phyloP scores from a whole-genome alignment of 2,113 vertebrate genomes.

The Abramis brama region DNA sequence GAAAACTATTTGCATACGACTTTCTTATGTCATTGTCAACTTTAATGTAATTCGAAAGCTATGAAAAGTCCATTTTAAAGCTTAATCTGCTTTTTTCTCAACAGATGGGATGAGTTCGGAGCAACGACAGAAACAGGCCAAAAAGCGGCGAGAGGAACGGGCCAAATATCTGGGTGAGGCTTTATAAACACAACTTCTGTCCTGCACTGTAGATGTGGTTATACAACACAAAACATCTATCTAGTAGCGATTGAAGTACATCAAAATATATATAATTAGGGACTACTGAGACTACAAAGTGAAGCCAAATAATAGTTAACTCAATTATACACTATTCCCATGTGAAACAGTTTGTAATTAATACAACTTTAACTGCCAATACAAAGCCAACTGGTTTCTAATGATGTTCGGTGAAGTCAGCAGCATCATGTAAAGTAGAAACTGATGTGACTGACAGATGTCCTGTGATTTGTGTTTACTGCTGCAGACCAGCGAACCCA shows the following conservation, averaged over 20 bases:
- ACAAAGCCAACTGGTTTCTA: neutral
- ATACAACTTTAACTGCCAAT: neutral
- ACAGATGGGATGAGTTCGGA: conserved; percentile 89
- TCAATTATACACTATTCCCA: neutral
- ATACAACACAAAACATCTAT: neutral
- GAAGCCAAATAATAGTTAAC: conserved; percentile 19
- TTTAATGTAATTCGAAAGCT: neutral
- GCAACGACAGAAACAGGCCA: conserved; percentile 89
- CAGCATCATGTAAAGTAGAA: neutral
- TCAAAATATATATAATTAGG: neutral
- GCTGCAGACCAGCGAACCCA: conserved; percentile 80
- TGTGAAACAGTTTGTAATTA: neutral
- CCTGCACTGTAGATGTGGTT: neutral
- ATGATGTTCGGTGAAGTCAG: conserved; percentile 2
- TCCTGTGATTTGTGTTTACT: conserved; percentile 67
- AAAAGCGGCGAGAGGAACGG: conserved; percentile 89
- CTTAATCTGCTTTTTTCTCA: neutral
- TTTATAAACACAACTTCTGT: neutral
- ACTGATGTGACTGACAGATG: conserved; percentile 62
- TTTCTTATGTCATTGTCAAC: neutral
- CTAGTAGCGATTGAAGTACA: neutral
- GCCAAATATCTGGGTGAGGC: conserved; percentile 91
- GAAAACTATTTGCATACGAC: neutral
- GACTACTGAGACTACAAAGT: no score
- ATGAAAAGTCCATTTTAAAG: neutral